phyloP scores from a whole-genome alignment of 2,113 vertebrate species.

The Stomatorhinus ivindoensis region DNA sequence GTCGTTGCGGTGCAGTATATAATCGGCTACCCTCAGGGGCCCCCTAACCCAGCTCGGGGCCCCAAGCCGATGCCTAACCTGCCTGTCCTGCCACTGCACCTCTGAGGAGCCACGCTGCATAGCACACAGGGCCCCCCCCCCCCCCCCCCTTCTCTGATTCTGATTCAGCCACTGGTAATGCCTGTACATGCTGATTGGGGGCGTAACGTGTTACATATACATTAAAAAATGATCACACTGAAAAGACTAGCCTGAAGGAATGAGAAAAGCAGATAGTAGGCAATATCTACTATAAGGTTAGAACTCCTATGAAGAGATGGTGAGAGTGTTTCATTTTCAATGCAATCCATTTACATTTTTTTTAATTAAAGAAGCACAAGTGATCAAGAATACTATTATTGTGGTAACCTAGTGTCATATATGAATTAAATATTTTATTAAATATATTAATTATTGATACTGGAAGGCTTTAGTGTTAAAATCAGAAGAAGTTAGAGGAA shows the following conservation, averaged over 20 bases:
- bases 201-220: neutral
- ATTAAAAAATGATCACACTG: neutral
- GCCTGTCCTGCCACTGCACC: no score
- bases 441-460: neutral
- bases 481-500: neutral
- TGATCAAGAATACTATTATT: neutral
- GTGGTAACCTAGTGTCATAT: conserved; percentile 1
- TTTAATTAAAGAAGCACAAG: neutral
- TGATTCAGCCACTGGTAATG: neutral
- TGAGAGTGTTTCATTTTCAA: neutral
- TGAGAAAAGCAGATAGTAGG: neutral
- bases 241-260: neutral
- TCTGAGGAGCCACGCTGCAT: neutral
- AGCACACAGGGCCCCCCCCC: neutral
- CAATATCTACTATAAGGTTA: neutral
- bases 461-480: neutral
- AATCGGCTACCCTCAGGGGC: no score
- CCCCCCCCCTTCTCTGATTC: neutral
- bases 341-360: neutral
- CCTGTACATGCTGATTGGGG: neutral
- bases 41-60: neutral
- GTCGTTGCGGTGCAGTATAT: no score
- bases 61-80: neutral
- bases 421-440: neutral
- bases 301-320: neutral